These are phyloP conservation scores for Sebastiscus tertius DNA, from an alignment of 2,797 vertebrate genomes.

Conservation along the genomic window DNA sequence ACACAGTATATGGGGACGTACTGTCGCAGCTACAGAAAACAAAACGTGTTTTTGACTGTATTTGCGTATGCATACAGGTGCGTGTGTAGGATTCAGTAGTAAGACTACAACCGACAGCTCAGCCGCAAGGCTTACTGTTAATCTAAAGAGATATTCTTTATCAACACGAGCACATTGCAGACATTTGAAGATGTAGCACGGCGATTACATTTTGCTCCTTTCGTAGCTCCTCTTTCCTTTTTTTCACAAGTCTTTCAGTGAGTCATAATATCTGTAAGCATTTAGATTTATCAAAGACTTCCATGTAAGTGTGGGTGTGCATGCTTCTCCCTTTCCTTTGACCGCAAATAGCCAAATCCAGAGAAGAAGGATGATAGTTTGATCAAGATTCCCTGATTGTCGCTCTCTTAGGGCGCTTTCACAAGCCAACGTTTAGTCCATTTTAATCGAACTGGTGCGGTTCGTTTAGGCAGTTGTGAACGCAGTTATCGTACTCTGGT, in stretches of 20 bases:
- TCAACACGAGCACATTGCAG: constrained; percentile 53
- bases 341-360: constrained; percentile 17
- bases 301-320: background rate
- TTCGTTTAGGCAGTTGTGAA: background rate
- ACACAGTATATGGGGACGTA: background rate
- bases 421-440: background rate
- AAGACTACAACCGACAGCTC: constrained; percentile 3
- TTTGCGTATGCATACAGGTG: background rate
- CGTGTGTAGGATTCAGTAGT: constrained; percentile 3
- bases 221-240: background rate
- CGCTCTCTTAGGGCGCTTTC: background rate
- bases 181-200: constrained; percentile 14
- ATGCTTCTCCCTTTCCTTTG: background rate
- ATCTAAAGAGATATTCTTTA: constrained; percentile 57
- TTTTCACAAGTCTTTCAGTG: constrained; percentile 16
- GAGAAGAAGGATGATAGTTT: background rate
- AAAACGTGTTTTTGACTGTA: constrained; percentile 4
- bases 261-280: background rate
- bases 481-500: background rate
- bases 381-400: constrained; percentile 17
- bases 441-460: background rate
- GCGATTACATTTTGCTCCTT: constrained; percentile 31
- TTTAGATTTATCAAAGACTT: background rate
- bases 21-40: background rate
- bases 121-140: constrained; percentile 39